These are phyloP conservation scores for Protomyctophum bolini DNA, from an alignment of 2,113 vertebrate genomes.

Conservation along the genomic window DNA sequence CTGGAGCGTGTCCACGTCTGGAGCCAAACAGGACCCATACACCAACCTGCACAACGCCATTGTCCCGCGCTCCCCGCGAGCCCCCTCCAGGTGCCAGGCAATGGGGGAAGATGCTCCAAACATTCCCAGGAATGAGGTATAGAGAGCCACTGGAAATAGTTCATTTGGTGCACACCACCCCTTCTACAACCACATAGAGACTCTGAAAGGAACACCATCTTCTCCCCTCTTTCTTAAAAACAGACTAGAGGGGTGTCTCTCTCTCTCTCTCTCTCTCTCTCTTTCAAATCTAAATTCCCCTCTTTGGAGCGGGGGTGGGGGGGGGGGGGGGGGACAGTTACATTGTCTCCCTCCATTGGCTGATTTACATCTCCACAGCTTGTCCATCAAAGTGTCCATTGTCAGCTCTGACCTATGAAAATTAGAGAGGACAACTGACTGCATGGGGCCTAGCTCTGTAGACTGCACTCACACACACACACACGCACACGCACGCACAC, in stretches of 20 bases:
- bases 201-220: constrained; percentile 52
- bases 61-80: constrained; percentile 62
- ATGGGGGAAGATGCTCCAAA: constrained; percentile 70
- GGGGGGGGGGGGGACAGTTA: constrained; percentile 72
- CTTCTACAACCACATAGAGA: constrained; percentile 28
- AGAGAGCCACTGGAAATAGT: constrained; percentile 57
- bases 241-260: constrained; percentile 34
- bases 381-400: constrained; percentile 82
- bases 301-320: constrained; percentile 35
- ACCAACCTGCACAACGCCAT: constrained; percentile 60
- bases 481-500: constrained; percentile 34
- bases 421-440: constrained; percentile 74
- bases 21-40: constrained; percentile 66
- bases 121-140: constrained; percentile 67
- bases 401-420: constrained; percentile 81
- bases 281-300: constrained; percentile 68
- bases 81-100: constrained; percentile 73
- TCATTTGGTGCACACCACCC: constrained; percentile 44
- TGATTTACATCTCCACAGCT: constrained; percentile 84
- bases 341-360: constrained; percentile 78
- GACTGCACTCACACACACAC: constrained; percentile 43
- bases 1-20: constrained; percentile 72
- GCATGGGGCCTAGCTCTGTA: constrained; percentile 64
- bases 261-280: constrained; percentile 47
- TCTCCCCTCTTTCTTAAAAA: constrained; percentile 29